These are phyloP conservation scores for Eulimnadia texana DNA, from an alignment of 1,140 invertebrate genomes.

Conservation along the genomic window DNA sequence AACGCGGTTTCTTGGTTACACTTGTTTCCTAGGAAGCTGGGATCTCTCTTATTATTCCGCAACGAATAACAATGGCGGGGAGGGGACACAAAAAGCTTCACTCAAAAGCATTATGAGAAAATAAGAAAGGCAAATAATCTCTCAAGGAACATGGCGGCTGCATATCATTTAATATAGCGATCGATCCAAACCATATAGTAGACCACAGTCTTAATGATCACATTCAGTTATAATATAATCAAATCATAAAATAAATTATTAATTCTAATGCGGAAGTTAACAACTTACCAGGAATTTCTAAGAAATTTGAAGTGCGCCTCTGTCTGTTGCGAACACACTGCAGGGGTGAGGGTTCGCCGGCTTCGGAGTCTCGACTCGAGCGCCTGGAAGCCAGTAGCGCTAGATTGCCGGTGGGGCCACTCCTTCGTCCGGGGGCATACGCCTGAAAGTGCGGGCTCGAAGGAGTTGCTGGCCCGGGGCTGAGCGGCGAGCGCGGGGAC, in stretches of 20 bases:
- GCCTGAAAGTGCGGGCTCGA: slow-evolving; percentile 11
- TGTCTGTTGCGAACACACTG: slow-evolving; percentile 48
- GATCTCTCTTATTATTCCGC: too few relatives aligned
- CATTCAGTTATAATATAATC: neutral
- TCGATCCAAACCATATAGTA: neutral
- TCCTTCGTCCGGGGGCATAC: slow-evolving; percentile 1
- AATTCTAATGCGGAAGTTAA: too few relatives aligned
- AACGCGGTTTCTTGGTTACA: too few relatives aligned
- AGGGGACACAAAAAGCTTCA: too few relatives aligned
- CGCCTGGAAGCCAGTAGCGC: slow-evolving; percentile 59
- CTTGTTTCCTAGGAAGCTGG: too few relatives aligned
- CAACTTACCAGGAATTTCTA: slow-evolving; percentile 62
- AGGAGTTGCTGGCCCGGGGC: neutral
- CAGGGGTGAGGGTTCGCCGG: slow-evolving; percentile 49
- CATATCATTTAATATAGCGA: too few relatives aligned
- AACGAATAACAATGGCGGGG: too few relatives aligned
- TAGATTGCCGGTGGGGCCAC: slow-evolving; percentile 21
- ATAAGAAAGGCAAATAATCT: too few relatives aligned
- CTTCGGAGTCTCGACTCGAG: slow-evolving; percentile 49
- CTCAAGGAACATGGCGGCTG: too few relatives aligned
- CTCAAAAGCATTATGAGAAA: too few relatives aligned
- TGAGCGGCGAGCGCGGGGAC: slow-evolving; percentile 12
- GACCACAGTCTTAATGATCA: neutral
- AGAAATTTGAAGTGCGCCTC: slow-evolving; percentile 63
- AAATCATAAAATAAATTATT: too few relatives aligned